A percentile compares a stretch with the other conserved stretches of the same genome.
These are phyloP conservation scores for Acleris cristana DNA, from an alignment of 2,888 invertebrate species.

Conservation along the genomic window DNA sequence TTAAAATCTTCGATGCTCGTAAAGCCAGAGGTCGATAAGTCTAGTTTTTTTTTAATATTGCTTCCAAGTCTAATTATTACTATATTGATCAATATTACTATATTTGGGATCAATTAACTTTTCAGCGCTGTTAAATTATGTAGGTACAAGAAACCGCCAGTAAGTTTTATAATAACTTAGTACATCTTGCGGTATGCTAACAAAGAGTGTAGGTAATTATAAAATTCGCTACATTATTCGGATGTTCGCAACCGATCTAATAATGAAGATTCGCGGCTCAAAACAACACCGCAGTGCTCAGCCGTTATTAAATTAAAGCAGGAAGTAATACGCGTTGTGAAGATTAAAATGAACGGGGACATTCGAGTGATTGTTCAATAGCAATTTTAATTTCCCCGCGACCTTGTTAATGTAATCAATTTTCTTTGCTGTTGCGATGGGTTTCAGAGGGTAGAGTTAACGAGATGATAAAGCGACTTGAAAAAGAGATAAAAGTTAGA, in stretches of 20 bases:
- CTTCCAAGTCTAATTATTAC: too few relatives aligned
- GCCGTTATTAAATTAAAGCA: constrained; percentile 10
- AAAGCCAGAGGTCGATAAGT: too few relatives aligned
- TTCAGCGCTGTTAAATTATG: neutral
- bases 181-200: constrained; percentile 18
- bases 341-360: constrained; percentile 14
- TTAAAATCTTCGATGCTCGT: too few relatives aligned
- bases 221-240: constrained; percentile 26
- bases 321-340: constrained; percentile 4
- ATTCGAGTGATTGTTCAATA: constrained; percentile 14
- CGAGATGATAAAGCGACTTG: constrained; percentile 54
- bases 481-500: constrained; percentile 48
- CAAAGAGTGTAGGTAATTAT: constrained; percentile 24
- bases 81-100: too few relatives aligned
- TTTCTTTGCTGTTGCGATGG: constrained; percentile 44
- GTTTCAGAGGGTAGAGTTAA: constrained; percentile 48
- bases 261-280: constrained; percentile 21
- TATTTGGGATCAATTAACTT: too few relatives aligned
- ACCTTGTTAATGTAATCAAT: constrained; percentile 50
- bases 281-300: constrained; percentile 19
- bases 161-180: constrained; percentile 16
- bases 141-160: neutral
- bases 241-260: constrained; percentile 25
- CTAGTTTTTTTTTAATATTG: too few relatives aligned
- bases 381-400: constrained; percentile 45